Percentiles rank a stretch among this genome's conserved stretches.
phyloP scores from a whole-genome alignment of 1,140 invertebrate species.

The Macrobrachium rosenbergii region DNA sequence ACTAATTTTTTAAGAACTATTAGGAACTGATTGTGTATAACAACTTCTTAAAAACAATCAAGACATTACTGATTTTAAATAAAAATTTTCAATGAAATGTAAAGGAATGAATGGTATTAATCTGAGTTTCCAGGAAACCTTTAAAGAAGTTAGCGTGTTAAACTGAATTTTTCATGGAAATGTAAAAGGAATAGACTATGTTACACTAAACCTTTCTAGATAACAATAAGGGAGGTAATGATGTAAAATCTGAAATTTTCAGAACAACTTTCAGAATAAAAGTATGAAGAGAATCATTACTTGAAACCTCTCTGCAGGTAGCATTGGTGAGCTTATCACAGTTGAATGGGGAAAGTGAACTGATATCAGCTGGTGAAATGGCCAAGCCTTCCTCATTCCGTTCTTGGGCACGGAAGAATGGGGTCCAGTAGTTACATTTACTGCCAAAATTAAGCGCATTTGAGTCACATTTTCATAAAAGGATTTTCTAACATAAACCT shows the following conservation, averaged over 20 bases:
- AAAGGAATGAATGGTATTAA: too few relatives aligned
- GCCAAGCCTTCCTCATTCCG: conserved; percentile 30
- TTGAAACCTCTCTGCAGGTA: conserved; percentile 39
- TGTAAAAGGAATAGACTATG: too few relatives aligned
- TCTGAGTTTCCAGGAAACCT: too few relatives aligned
- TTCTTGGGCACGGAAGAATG: neutral
- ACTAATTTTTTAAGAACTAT: too few relatives aligned
- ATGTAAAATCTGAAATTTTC: too few relatives aligned
- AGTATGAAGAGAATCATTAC: conserved; percentile 9
- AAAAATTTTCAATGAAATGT: too few relatives aligned
- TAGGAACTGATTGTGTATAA: neutral
- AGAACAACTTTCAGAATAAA: neutral
- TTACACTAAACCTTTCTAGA: neutral
- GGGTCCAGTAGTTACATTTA: conserved; percentile 40
- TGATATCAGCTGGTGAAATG: conserved; percentile 23
- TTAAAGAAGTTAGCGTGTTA: too few relatives aligned
- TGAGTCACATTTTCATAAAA: too few relatives aligned
- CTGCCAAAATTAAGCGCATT: neutral
- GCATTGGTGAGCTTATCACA: conserved; percentile 46
- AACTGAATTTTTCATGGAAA: too few relatives aligned
- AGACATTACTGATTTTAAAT: neutral
- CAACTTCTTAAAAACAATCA: neutral
- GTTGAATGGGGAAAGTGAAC: neutral
- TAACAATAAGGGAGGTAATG: neutral
- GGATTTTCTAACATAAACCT: too few relatives aligned